Evolutionary conservation across 2,113 vertebrate species (phyloP), one percentile per base, ranked within the genome.

Genomic region (Noctilio leporinus): DNA sequence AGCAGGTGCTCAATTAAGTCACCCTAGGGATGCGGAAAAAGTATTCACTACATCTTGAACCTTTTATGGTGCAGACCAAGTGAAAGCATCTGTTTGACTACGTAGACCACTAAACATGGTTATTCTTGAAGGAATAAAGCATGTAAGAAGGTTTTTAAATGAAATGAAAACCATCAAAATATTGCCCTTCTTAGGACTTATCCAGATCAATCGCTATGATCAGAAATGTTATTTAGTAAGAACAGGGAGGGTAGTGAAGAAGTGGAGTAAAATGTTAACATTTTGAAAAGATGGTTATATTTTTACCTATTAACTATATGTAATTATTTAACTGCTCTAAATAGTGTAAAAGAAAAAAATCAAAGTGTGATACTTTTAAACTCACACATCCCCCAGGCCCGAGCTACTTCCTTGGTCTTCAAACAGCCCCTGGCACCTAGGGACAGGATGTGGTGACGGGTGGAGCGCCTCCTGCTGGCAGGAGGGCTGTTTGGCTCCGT

Each of bases 271-370:
- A 57, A 75, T 10, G 35, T 15, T 43, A 57, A 81, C 35, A 81
- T 15, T 10, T 76, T 81, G 35, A 47, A 12, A 15, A 9, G 10
- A 78, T n/a, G 20, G 65, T 4, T 38, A 5, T 5, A 59, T 62
- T 40, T 80, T 86, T n/a, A 38, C 17, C 5, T 28, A 19, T 20
- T 81, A 62, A 53, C n/a, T 81, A 0, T 43, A 40, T 45, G 3
- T 12, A 40, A 69, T 49, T 40, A 10, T 38, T 57, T 57, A 43
- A 64, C 4, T 45, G 24, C n/a, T 92, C 28, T 69, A 33, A n/a
- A 5, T 45, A n/a, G 10, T 3, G 45, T 26, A 55, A 94, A 91
- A 77, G 85, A 17, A 62, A 94, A 91, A 70, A 85, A 1, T 30
- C 73, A 33, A 35, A 88, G 45, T 26, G 7, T 51, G 65, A 73